Percentiles rank a stretch among this genome's conserved stretches.
Conservation (phyloP, 2,797 vertebrate genomes). For the Cossypha caffra region DNA sequence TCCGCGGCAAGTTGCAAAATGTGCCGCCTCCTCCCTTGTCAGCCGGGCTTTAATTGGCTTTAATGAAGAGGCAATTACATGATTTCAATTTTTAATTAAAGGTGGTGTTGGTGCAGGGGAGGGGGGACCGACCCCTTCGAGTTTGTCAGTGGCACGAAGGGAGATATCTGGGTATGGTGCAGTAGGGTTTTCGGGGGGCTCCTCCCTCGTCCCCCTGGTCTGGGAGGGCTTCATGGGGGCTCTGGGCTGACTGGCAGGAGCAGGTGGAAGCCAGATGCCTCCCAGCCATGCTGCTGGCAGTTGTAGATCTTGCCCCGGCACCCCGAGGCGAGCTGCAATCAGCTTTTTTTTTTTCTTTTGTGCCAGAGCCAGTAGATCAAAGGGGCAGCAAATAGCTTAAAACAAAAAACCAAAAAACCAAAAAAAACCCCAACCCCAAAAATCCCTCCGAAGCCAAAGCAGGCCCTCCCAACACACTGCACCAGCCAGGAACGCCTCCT, state of each 20-base stretch:
- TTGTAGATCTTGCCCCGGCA: not conserved
- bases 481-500: not conserved
- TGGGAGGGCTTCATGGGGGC: not conserved
- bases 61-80: slow-evolving; percentile 65
- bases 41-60: slow-evolving; percentile 57
- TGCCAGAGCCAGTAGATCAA: slow-evolving; percentile 16
- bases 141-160: not conserved
- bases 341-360: not conserved
- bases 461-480: not conserved
- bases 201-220: too few species aligned
- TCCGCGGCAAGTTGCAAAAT: slow-evolving; percentile 45
- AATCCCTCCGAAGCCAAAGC: not conserved
- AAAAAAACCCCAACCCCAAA: not conserved
- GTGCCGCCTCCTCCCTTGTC: slow-evolving; percentile 59
- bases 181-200: not conserved
- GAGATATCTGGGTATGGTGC: not conserved
- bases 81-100: slow-evolving; percentile 68
- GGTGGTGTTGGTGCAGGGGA: not conserved
- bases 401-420: not conserved
- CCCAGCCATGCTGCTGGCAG: not conserved
- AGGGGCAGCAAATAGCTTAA: not conserved
- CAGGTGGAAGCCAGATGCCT: not conserved
- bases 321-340: not conserved
- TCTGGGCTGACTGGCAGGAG: not conserved
- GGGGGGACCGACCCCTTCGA: not conserved